Conservation (phyloP, 2,888 invertebrate species). For the Amiota communis region DNA sequence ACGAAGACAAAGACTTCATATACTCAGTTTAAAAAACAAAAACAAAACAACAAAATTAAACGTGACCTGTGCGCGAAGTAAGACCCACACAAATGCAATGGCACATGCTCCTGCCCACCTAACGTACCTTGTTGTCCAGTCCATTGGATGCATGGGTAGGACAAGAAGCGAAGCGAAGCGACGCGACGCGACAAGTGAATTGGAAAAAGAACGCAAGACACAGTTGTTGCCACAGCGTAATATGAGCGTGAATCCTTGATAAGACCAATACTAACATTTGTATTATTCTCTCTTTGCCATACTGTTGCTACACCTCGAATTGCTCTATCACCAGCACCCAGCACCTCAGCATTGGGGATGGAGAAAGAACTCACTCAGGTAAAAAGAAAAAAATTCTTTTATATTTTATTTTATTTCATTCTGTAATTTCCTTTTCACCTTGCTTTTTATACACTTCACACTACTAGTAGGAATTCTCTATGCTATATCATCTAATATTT, state of each 20-base stretch:
- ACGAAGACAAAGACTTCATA: conserved; percentile 14
- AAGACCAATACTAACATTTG: conserved; percentile 10
- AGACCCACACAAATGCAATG: not conserved
- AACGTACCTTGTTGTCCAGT: not conserved
- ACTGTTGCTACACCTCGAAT: not conserved
- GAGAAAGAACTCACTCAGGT: not conserved
- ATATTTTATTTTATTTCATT: conserved; percentile 30
- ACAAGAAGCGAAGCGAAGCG: not conserved
- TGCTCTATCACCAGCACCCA: not conserved
- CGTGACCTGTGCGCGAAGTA: conserved; percentile 16
- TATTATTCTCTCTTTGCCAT: not conserved
- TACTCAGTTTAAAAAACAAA: not conserved
- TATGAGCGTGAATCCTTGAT: conserved; percentile 29
- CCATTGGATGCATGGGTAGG: too few relatives aligned
- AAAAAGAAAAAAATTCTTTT: conserved; percentile 13
- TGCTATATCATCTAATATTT: too few relatives aligned
- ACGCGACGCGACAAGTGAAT: not conserved
- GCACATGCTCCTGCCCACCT: not conserved
- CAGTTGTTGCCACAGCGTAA: conserved; percentile 3
- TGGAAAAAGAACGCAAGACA: not conserved
- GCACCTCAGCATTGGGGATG: not conserved
- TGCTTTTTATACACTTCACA: not conserved
- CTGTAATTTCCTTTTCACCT: conserved; percentile 20
- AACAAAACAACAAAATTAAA: not conserved
- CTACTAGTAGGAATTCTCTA: too few relatives aligned